Evolutionary conservation across 2,888 invertebrate genomes (phyloP).

Genomic region (Acanthopleura granulata): DNA sequence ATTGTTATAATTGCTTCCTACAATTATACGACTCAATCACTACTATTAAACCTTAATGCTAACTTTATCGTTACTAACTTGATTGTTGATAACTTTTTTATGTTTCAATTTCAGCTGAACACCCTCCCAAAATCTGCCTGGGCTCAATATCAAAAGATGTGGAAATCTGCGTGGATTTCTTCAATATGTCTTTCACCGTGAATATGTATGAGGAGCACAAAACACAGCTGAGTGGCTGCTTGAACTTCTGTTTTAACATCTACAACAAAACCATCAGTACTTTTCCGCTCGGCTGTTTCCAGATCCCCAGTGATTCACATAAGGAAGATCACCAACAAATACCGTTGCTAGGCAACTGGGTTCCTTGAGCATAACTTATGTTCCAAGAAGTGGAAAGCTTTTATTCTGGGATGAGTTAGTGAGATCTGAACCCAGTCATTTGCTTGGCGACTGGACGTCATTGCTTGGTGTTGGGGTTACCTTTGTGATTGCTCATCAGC

Average conservation of each 20-base stretch:
- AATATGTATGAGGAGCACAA: conserved; percentile 53
- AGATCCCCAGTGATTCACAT: conserved; percentile 53
- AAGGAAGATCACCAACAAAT: background rate
- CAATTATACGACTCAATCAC: too few relatives aligned
- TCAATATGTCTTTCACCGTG: conserved; percentile 55
- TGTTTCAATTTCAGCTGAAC: conserved; percentile 46
- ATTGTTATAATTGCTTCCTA: too few relatives aligned
- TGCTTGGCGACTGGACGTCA: too few relatives aligned
- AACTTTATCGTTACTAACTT: background rate
- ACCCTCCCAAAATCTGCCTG: conserved; percentile 55
- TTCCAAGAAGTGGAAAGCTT: too few relatives aligned
- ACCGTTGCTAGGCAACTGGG: conserved; percentile 15
- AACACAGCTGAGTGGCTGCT: conserved; percentile 54
- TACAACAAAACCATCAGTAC: conserved; percentile 55
- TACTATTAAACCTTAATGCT: too few relatives aligned
- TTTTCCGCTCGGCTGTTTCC: conserved; percentile 59
- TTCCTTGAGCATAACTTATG: background rate
- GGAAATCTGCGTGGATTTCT: conserved; percentile 55
- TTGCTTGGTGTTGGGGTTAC: too few relatives aligned
- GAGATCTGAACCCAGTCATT: too few relatives aligned
- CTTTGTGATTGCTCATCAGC: too few relatives aligned
- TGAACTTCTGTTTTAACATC: conserved; percentile 52
- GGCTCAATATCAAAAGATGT: conserved; percentile 53
- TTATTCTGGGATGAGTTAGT: too few relatives aligned
- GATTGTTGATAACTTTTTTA: too few relatives aligned